Evolutionary conservation across 2,888 invertebrate genomes (phyloP), one percentile per base, ranked within the genome.

Genomic region (Blastobasis adustella): DNA sequence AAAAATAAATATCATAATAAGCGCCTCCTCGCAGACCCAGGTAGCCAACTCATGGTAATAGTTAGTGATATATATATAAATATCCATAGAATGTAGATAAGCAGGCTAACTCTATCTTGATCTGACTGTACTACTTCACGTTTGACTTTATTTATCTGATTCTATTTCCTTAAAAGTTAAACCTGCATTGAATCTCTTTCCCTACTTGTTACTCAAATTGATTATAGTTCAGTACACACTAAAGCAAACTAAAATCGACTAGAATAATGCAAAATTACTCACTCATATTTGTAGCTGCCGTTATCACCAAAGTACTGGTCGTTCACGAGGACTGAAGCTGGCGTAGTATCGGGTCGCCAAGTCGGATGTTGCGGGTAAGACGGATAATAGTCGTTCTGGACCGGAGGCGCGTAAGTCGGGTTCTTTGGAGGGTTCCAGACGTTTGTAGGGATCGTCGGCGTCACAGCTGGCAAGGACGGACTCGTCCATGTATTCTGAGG

Each of bases 261-360:
- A 7, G 47, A 49, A 49, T 5, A 49, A 7, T 1, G 51, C 55
- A 55, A 51, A 38, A 23, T n/a, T 54, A 85, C 89, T 89, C 63
- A 90, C 90, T 89, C 89, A 61, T 87, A 90, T 74, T 79, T 87
- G 67, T 89, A 90, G 63, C 81, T 77, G 54, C 90, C 90, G 56
- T 90, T 81, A 9, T 83, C 82, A 47, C 88, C 87, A 46, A 67
- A 70, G 43, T 60, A 70, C 53, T 83, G 83, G 52, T 83, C 85
- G 59, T 90, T 87, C 66, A 85, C 88, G 65, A 90, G 79, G 44
- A 90, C 77, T 1, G 87, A 56, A 0, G 76, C 73, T 0, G 82
- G 73, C 1, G 75, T 75, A 1, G 75, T 75, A 23, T 54, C 51
- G 3, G 58, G 58, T 1, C 54, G 56, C 2, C 43, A 40, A 46